These are phyloP conservation scores for Chymomyza amoena DNA, from an alignment of 2,888 invertebrate species.

Conservation along the genomic window DNA sequence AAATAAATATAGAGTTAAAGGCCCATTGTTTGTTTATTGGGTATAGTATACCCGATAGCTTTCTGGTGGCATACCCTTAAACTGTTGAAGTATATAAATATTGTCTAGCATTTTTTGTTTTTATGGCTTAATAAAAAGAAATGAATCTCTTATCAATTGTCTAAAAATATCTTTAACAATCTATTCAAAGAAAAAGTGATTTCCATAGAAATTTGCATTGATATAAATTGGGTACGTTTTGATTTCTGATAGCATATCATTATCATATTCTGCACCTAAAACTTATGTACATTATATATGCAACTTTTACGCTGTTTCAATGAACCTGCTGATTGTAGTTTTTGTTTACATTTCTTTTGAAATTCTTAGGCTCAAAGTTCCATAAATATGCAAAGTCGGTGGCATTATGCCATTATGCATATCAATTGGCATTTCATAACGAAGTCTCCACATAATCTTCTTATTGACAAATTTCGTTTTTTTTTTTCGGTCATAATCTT, in stretches of 20 bases:
- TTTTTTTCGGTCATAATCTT: not conserved
- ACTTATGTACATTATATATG: no score
- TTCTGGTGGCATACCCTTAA: not conserved
- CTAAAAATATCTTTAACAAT: not conserved
- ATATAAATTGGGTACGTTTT: not conserved
- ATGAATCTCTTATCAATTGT: not conserved
- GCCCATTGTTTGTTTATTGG: not conserved
- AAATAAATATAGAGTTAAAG: not conserved
- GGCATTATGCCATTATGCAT: conserved; percentile 8
- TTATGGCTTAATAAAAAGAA: not conserved
- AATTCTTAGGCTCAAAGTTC: not conserved
- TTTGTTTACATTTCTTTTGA: not conserved
- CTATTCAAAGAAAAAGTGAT: not conserved
- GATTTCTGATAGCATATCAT: not conserved
- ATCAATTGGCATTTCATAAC: not conserved
- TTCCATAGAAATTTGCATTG: not conserved
- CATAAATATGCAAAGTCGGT: not conserved
- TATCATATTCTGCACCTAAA: not conserved
- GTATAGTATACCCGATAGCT: not conserved
- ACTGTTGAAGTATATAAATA: not conserved
- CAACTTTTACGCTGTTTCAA: not conserved
- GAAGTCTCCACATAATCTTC: not conserved
- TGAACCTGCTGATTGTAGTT: not conserved
- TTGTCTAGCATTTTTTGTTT: not conserved
- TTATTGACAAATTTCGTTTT: not conserved